Base-by-base conservation (phyloP, 2,888 invertebrate species). In the Agonopterix arenella region DNA sequence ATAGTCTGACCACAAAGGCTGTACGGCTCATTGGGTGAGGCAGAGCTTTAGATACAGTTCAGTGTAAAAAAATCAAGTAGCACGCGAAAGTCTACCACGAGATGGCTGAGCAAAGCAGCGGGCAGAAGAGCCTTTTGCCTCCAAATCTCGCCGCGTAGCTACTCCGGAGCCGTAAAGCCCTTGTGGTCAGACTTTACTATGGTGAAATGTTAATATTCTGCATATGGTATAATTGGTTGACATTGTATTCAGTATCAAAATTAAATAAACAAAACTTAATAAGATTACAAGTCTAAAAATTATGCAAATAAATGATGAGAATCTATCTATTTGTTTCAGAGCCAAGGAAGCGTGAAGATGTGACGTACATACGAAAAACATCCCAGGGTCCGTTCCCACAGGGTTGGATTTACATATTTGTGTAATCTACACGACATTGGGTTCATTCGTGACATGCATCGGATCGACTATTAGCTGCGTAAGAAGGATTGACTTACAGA, bases 361-460 rank as follows among this genome's bases (percentile, higher is more conserved):
- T 53, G 58, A 59, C 56, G 57, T 56, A 54, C 63, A 60, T 60
- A 64, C 61, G 53, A 58, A 58, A 56, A 52, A 50, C 11, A 10
- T 48, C 51, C 38, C 16, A 48, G 49, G 13, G 18, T 44, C 47
- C 53, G 57, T 55, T 63, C 60, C 64, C 62, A 64, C 66, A 58
- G 46, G 8, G 11, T 11, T 58, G 56, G 68, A 80, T 82, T 81
- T 77, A 78, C 81, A 81, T 84, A 80, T 79, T 82, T 80, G 76
- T 72, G 70, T 69, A 76, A 84, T 82, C 73, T 73, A 70, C 71
- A 69, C 68, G 70, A 81, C 81, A 84, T 80, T 72, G 72, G 68
- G 60, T 62, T 64, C 58, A 73, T 67, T 62, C 85, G 86, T 86
- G 86, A 84, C 84, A 75, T 70, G 85, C 77, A 84, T 85, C 55